Evolutionary conservation across 2,797 vertebrate genomes (phyloP).

Genomic region (Oreochromis mossambicus): DNA sequence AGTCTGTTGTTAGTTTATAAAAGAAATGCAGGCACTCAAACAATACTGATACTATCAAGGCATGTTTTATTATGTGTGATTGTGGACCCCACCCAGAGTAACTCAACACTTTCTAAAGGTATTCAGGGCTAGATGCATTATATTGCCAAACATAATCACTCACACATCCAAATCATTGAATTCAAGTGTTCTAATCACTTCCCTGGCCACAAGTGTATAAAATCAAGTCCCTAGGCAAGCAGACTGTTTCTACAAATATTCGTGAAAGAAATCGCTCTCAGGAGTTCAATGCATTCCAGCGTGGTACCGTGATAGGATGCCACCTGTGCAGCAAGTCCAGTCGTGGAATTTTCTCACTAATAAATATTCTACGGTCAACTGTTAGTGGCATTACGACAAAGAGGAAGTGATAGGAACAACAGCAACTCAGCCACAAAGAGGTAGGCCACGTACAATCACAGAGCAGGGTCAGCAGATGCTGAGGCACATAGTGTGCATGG

Average conservation of each 20-base stretch:
- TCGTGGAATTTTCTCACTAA: neutral
- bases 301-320: neutral
- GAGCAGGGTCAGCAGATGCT: neutral
- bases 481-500: neutral
- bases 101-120: neutral
- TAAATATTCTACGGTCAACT: neutral
- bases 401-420: neutral
- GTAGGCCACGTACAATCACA: neutral
- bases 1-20: neutral
- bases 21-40: neutral
- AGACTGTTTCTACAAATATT: neutral
- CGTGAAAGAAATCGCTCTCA: neutral
- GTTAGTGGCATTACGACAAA: fast-evolving
- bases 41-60: neutral
- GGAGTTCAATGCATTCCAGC: neutral
- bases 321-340: neutral
- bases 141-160: neutral
- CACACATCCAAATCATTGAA: neutral
- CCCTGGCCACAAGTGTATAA: neutral
- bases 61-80: neutral
- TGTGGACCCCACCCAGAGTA: neutral
- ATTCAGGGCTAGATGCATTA: neutral
- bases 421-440: neutral
- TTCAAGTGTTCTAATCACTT: neutral
- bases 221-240: neutral